These are phyloP conservation scores for Platycnemis pennipes DNA, from an alignment of 2,888 invertebrate genomes.

Conservation along the genomic window DNA sequence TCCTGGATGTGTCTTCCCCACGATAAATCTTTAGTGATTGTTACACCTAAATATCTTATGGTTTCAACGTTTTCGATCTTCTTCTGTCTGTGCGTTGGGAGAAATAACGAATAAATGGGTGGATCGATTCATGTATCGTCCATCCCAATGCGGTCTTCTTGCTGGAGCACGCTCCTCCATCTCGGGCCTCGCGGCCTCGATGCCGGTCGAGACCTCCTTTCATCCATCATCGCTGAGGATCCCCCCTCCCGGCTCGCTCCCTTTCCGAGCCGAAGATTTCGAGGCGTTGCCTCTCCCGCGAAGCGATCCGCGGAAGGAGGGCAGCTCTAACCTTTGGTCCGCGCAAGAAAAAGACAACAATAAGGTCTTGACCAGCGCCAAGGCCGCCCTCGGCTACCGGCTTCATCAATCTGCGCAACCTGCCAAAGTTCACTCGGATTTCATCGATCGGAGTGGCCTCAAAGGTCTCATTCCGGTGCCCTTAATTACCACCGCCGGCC, in stretches of 20 bases:
- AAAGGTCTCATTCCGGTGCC: neutral
- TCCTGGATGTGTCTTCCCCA: no score
- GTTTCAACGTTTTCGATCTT: no score
- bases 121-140: no score
- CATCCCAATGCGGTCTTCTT: neutral
- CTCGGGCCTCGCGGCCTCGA: no score
- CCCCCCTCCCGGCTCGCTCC: neutral
- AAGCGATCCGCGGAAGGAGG: neutral
- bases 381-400: neutral
- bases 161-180: neutral
- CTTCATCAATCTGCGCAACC: neutral
- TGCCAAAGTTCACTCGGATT: neutral
- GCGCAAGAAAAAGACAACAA: neutral
- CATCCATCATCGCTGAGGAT: neutral
- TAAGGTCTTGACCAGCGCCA: neutral
- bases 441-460: neutral
- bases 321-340: neutral
- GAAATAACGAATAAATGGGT: no score
- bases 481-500: neutral
- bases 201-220: neutral
- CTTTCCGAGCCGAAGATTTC: neutral
- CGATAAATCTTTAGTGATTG: no score
- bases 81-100: no score
- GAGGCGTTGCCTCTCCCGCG: neutral
- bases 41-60: no score